Conservation (phyloP, 2,113 vertebrate species). For the Hemichromis elongatus region DNA sequence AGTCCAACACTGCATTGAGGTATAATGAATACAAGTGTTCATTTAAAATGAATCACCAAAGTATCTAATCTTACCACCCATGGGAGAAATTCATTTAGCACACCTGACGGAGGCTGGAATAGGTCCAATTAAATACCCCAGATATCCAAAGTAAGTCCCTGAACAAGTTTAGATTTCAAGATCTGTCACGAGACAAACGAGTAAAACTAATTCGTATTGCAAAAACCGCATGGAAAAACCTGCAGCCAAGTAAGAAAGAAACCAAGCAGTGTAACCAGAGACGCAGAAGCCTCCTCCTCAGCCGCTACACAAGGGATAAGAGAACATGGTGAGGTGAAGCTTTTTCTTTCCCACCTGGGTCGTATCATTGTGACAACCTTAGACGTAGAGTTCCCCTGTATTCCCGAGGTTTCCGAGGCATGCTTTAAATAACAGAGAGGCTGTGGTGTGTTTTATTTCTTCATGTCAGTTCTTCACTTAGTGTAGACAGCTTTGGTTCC, state of each 20-base stretch:
- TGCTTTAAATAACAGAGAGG: conserved; percentile 3
- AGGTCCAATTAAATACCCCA: background rate
- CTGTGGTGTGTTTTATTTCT: background rate
- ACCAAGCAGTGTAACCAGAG: conserved; percentile 35
- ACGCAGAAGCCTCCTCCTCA: conserved; percentile 7
- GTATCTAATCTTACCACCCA: conserved; percentile 8
- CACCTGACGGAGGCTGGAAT: background rate
- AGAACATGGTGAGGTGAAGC: conserved; percentile 29
- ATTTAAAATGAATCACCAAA: background rate
- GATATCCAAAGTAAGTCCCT: background rate
- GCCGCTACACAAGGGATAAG: background rate
- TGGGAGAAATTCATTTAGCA: background rate
- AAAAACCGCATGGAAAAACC: conserved; percentile 9
- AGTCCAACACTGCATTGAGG: background rate
- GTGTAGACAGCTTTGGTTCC: background rate
- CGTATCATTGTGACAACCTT: conserved; percentile 33
- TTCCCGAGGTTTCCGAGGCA: background rate
- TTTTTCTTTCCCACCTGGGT: conserved; percentile 50
- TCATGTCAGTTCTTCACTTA: background rate
- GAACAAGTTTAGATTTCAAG: conserved; percentile 4
- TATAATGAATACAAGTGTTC: background rate
- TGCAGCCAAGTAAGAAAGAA: conserved; percentile 27
- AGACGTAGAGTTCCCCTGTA: background rate
- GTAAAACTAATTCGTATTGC: background rate
- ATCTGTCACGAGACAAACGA: background rate